A percentile compares a stretch with the other conserved stretches of the same genome.
Conservation (phyloP, 2,113 vertebrate genomes). For the Orthonyx spaldingii region DNA sequence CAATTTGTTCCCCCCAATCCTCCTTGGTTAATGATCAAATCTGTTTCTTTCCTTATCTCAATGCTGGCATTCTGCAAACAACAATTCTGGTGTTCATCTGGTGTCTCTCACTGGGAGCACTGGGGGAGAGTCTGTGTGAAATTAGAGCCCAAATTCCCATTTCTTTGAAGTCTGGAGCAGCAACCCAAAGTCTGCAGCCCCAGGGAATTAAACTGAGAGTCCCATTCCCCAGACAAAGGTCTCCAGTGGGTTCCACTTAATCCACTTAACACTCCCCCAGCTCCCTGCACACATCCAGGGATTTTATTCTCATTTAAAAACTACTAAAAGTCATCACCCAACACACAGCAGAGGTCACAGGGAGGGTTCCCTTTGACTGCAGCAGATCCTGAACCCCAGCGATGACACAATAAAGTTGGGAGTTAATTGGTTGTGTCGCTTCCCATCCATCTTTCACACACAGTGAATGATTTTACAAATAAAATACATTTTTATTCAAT, state of each 20-base stretch:
- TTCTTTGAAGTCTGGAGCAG: neutral
- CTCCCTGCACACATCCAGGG: neutral
- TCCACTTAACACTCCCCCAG: neutral
- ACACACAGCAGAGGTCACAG: neutral
- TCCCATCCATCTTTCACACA: neutral
- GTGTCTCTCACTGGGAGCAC: neutral
- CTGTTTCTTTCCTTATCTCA: slow-evolving; percentile 9
- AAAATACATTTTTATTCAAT: neutral
- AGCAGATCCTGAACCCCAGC: neutral
- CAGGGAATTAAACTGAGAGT: neutral
- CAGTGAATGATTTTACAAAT: neutral
- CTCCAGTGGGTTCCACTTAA: neutral
- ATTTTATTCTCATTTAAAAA: neutral
- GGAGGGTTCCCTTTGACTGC: neutral
- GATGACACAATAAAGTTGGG: neutral
- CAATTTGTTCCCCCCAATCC: neutral
- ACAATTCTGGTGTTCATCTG: neutral
- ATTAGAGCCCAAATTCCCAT: neutral
- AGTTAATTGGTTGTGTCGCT: neutral
- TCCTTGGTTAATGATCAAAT: slow-evolving; percentile 24
- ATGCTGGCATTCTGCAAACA: slow-evolving; percentile 6
- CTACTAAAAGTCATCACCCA: neutral
- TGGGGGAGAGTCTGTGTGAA: neutral
- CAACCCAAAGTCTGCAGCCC: neutral
- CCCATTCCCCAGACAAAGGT: neutral